Conservation (phyloP, 2,113 vertebrate species). For the Laterallus jamaicensis region DNA sequence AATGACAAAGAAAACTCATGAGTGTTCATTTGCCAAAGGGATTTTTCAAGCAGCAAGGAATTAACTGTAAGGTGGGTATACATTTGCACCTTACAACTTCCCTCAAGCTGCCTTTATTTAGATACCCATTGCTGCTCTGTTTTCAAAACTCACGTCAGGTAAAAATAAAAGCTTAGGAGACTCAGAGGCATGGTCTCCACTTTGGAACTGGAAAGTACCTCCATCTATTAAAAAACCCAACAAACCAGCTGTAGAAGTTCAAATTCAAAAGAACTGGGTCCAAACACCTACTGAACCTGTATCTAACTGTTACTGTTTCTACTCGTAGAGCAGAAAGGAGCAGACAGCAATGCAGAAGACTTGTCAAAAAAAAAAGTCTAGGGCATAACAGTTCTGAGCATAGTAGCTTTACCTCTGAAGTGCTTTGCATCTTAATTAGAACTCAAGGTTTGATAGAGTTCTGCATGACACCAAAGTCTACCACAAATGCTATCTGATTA, state of each 20-base stretch:
- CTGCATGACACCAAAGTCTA: neutral
- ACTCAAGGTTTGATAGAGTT: neutral
- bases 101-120: neutral
- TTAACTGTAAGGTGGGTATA: neutral
- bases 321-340: neutral
- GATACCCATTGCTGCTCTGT: neutral
- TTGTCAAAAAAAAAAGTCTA: neutral
- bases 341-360: neutral
- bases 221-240: neutral
- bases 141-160: neutral
- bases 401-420: neutral
- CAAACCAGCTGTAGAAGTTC: neutral
- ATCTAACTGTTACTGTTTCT: neutral
- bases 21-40: neutral
- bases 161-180: neutral
- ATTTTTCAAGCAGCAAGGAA: neutral
- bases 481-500: neutral
- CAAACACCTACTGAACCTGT: neutral
- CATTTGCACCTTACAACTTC: neutral
- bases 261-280: neutral
- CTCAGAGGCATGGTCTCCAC: neutral
- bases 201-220: neutral
- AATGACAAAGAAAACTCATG: neutral
- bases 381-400: neutral
- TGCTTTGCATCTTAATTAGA: neutral